These are phyloP conservation scores for Didymodactylos carnosus DNA, from an alignment of 2,888 invertebrate species.

Conservation along the genomic window DNA sequence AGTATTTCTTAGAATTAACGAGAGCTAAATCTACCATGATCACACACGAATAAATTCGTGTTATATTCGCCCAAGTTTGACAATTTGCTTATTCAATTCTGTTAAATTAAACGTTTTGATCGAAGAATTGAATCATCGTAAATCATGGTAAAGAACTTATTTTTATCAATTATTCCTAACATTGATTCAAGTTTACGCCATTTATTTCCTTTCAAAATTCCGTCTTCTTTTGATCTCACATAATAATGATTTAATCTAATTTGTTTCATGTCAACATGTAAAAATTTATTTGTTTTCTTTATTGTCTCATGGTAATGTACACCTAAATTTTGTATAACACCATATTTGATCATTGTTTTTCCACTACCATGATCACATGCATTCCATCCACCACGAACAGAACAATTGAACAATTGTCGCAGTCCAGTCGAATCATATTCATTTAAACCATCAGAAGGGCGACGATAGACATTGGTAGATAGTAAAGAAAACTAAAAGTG, in stretches of 20 bases:
- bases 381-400: background rate
- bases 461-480: background rate
- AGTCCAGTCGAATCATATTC: background rate
- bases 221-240: background rate
- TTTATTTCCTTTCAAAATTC: background rate
- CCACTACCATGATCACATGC: background rate
- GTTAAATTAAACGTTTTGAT: background rate
- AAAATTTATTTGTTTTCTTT: background rate
- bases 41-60: background rate
- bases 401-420: background rate
- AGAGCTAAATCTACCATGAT: too few relatives aligned
- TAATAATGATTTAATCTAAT: background rate
- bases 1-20: too few relatives aligned
- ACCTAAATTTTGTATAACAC: background rate
- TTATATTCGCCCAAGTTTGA: too few relatives aligned
- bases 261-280: background rate
- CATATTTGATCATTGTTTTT: background rate
- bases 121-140: background rate
- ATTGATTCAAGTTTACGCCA: background rate
- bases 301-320: background rate
- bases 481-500: too few relatives aligned
- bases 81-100: too few relatives aligned
- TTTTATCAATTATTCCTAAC: background rate
- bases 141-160: background rate
- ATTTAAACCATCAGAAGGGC: background rate